Base-by-base conservation (phyloP, 1,140 invertebrate genomes). In the Vollenhovia emeryi region DNA sequence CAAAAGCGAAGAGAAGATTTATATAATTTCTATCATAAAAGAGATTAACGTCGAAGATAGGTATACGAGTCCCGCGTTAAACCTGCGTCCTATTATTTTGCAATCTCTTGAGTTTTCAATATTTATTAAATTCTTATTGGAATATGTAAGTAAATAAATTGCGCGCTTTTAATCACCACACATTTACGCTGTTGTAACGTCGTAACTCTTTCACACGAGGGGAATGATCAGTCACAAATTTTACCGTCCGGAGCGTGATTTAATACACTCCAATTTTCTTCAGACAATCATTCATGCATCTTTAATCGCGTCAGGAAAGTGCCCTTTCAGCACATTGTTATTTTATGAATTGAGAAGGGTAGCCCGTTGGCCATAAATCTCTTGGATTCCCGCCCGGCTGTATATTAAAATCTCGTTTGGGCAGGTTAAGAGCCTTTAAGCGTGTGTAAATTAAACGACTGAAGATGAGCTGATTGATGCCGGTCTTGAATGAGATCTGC, bases 391-490 rank as follows among this genome's bases (percentile, higher is more conserved):
- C 60, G 30, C 21, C 6, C 27, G 36, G 33, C 21, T 30, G 43
- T 76, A 68, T 50, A 68, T 79, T 68, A 79, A 79, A 79, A 69
- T 13, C 76, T 79, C 62, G 33, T 79, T 79, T 68, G 18, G 48
- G 33, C 30, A 55, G 33, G 21, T 52, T 78, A 78, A 64, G 15
- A 45, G 62, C 55, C 21, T 79, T 52, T 79, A 64, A 79, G 60
- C 33, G 21, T 78, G 52, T 75, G 40, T 79, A 59, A 79, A 55
- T 79, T 68, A 79, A 79, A 68, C 45, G 62, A 79, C 66, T 68
- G 45, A 64, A 69, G 21, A 68, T 33, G 45, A 40, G 27, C 30
- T 64, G 21, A 59, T 27, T 66, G 62, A 50, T 50, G 40, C 43
- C 13, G 43, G n/a, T 36, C 13, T 48, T 27, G 62, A 40, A 50